Conservation (phyloP, 2,888 invertebrate genomes). For the Megastigmus dorsalis region DNA sequence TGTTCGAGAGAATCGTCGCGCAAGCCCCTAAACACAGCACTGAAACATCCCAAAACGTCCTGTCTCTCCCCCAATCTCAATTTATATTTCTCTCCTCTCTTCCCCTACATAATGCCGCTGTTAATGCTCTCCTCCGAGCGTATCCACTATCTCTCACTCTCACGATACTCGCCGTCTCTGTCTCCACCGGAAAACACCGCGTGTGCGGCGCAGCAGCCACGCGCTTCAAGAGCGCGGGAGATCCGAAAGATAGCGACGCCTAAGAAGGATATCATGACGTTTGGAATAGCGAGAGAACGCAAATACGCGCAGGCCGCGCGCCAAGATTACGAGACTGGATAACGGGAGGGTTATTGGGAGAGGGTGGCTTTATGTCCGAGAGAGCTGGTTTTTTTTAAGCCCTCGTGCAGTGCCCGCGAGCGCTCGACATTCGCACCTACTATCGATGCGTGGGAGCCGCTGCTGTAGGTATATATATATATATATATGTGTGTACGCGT, state of each 20-base stretch:
- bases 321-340: slow-evolving; percentile 65
- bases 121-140: slow-evolving; percentile 43
- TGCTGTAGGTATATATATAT: too few relatives aligned
- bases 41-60: slow-evolving; percentile 1
- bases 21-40: slow-evolving; percentile 3
- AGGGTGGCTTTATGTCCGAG: slow-evolving; percentile 2
- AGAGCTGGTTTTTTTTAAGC: slow-evolving; percentile 30
- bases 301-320: slow-evolving; percentile 62
- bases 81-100: background rate
- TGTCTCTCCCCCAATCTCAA: slow-evolving; percentile 11
- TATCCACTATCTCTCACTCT: slow-evolving; percentile 38
- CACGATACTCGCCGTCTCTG: slow-evolving; percentile 43
- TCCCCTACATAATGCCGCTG: slow-evolving; percentile 25
- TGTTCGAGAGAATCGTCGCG: too few relatives aligned
- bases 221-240: slow-evolving; percentile 56
- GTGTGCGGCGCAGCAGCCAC: too few relatives aligned
- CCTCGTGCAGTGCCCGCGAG: slow-evolving; percentile 13
- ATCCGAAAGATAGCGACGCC: slow-evolving; percentile 60
- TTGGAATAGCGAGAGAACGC: slow-evolving; percentile 67
- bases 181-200: slow-evolving; percentile 15
- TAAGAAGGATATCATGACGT: slow-evolving; percentile 71
- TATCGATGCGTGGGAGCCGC: slow-evolving; percentile 29
- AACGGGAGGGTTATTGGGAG: slow-evolving; percentile 56
- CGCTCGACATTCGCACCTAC: slow-evolving; percentile 58
- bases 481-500: too few relatives aligned